Percentiles rank a stretch among this genome's conserved stretches.
Conservation (phyloP, 2,888 invertebrate genomes). For the Athalia cordata region DNA sequence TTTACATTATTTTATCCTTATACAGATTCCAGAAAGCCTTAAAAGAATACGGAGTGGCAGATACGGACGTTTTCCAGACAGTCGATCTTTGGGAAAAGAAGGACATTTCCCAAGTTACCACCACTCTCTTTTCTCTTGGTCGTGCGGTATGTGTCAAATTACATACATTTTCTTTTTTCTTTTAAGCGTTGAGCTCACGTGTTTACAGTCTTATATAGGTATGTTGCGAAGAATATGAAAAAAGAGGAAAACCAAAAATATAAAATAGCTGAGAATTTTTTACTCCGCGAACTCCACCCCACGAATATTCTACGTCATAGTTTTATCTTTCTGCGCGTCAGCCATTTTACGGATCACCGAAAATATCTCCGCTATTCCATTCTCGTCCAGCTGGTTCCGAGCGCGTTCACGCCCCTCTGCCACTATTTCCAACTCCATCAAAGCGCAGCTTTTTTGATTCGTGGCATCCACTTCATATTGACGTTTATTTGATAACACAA, state of each 20-base stretch:
- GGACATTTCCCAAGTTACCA: slow-evolving; percentile 90
- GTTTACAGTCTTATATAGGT: too few relatives aligned
- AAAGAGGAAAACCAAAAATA: background rate
- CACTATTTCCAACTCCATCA: background rate
- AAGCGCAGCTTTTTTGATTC: background rate
- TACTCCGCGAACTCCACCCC: background rate
- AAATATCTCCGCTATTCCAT: slow-evolving; percentile 36
- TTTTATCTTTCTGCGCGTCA: slow-evolving; percentile 14
- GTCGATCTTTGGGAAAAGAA: slow-evolving; percentile 97
- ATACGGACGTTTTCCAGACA: slow-evolving; percentile 96
- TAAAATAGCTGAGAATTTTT: background rate
- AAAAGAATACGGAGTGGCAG: slow-evolving; percentile 91
- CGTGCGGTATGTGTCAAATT: slow-evolving; percentile 78
- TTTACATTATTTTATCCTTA: slow-evolving; percentile 9
- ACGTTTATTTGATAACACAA: background rate
- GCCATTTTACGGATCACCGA: slow-evolving; percentile 37
- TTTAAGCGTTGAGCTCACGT: background rate
- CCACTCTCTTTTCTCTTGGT: slow-evolving; percentile 90
- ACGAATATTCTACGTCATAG: background rate
- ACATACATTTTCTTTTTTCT: background rate
- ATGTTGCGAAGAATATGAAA: too few relatives aligned
- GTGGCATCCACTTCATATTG: slow-evolving; percentile 6
- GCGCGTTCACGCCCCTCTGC: slow-evolving; percentile 17
- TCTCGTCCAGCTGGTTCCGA: background rate
- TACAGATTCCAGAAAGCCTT: slow-evolving; percentile 90